Conservation (phyloP, 1,140 invertebrate genomes). For the Octopus bimaculoides region DNA sequence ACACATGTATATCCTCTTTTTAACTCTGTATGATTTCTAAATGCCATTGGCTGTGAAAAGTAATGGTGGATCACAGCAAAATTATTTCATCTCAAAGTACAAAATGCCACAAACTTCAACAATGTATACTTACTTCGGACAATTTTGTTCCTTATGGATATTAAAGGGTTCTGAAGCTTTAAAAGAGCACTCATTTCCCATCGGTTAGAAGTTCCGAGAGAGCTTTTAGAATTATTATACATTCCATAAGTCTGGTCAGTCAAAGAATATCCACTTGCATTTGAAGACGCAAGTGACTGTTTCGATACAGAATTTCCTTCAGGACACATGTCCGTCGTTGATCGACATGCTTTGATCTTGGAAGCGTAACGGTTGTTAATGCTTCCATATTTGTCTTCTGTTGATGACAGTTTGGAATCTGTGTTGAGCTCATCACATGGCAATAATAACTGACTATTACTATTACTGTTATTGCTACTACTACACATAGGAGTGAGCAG, state of each 20-base stretch:
- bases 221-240: not conserved
- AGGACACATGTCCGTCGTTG: not conserved
- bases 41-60: no score
- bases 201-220: not conserved
- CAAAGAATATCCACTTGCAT: not conserved
- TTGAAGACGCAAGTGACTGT: not conserved
- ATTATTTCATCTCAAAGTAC: no score
- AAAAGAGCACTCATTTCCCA: slow-evolving; percentile 1
- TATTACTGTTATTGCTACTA: not conserved
- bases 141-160: slow-evolving; percentile 7
- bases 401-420: not conserved
- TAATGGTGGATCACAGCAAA: no score
- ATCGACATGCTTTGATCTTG: not conserved
- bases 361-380: not conserved
- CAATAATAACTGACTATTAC: not conserved
- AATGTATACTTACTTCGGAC: not conserved
- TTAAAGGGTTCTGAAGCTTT: not conserved
- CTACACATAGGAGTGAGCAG: not conserved
- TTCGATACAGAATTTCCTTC: not conserved
- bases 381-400: not conserved
- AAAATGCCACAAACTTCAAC: no score
- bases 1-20: no score
- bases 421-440: not conserved
- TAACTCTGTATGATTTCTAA: no score
- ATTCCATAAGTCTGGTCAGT: not conserved